Conservation (phyloP, 2,888 invertebrate species). For the Acleris emargana region DNA sequence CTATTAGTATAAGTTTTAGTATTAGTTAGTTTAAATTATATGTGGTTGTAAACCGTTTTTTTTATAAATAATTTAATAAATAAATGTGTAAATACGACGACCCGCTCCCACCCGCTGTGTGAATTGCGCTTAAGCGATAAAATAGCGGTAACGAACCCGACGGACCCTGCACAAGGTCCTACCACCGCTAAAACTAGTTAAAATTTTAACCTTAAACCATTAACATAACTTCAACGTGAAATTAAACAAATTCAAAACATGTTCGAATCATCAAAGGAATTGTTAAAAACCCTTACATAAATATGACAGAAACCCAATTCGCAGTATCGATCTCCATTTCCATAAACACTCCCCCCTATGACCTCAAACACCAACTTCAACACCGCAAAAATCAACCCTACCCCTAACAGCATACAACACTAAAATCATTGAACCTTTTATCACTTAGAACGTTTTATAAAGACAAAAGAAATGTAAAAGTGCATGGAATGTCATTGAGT, state of each 20-base stretch:
- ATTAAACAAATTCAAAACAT: slow-evolving; percentile 17
- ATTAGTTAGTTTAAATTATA: no score
- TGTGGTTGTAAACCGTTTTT: no score
- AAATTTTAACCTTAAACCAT: no score
- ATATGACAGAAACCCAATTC: slow-evolving; percentile 65
- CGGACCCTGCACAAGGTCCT: no score
- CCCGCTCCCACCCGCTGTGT: no score
- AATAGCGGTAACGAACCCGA: no score
- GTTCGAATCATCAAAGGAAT: slow-evolving; percentile 38
- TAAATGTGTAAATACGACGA: no score
- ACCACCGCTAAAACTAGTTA: no score
- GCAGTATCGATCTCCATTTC: slow-evolving; percentile 60
- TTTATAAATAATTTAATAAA: no score
- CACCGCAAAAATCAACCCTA: slow-evolving; percentile 42
- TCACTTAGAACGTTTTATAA: slow-evolving; percentile 41
- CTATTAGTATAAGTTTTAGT: no score
- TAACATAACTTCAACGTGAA: no score
- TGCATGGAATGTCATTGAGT: slow-evolving; percentile 40
- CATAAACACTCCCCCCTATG: slow-evolving; percentile 27
- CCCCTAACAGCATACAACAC: slow-evolving; percentile 39
- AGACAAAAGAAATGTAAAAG: slow-evolving; percentile 36
- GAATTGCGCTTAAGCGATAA: no score
- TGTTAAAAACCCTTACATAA: slow-evolving; percentile 50
- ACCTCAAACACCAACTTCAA: background rate
- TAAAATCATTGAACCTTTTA: slow-evolving; percentile 39